A percentile compares a stretch with the other conserved stretches of the same genome.
Evolutionary conservation across 2,888 invertebrate species (phyloP).

Genomic region (Brenthis ino): DNA sequence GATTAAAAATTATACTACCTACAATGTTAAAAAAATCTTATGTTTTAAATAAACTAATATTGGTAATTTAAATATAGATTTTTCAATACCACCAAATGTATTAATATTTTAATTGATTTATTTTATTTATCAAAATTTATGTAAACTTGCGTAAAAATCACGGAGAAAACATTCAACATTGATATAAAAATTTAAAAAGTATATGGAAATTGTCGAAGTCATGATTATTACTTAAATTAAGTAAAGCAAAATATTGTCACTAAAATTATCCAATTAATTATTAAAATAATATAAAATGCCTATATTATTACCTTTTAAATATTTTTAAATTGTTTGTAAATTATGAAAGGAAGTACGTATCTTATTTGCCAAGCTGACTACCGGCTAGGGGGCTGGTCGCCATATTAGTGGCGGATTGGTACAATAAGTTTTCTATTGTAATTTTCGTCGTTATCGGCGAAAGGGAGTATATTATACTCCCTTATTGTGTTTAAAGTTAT

Average conservation of each 20-base stretch:
- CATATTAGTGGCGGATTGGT: constrained; percentile 86
- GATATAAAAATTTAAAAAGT: neutral
- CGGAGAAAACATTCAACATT: too few species aligned
- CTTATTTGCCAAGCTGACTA: constrained; percentile 64
- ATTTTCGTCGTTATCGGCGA: constrained; percentile 86
- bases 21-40: too few species aligned
- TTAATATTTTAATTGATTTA: too few species aligned
- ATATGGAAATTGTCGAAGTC: constrained; percentile 13
- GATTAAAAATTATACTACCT: neutral
- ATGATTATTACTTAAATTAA: constrained; percentile 23
- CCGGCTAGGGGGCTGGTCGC: constrained; percentile 84
- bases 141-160: too few species aligned
- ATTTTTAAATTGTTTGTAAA: constrained; percentile 27
- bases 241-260: neutral
- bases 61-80: too few species aligned
- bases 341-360: constrained; percentile 69
- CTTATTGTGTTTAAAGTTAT: constrained; percentile 70
- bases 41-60: too few species aligned
- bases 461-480: constrained; percentile 85
- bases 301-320: neutral
- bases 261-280: constrained; percentile 4
- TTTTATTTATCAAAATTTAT: too few species aligned
- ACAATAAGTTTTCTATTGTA: constrained; percentile 67
- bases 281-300: too few species aligned
- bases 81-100: too few species aligned